phyloP scores from a whole-genome alignment of 1,140 invertebrate genomes.

The Anagrus nilaparvatae region DNA sequence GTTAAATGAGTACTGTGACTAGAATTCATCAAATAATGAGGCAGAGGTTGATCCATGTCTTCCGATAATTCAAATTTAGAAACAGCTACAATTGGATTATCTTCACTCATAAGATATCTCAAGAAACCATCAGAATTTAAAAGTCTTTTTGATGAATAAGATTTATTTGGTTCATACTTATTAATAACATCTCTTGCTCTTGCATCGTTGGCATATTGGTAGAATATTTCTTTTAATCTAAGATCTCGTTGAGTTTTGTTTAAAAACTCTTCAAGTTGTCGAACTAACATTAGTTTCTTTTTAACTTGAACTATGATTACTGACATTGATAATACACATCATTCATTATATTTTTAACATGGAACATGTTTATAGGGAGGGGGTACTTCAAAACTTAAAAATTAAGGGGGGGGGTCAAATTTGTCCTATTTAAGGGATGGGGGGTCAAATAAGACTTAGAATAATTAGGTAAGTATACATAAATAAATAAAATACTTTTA shows the following conservation, averaged over 20 bases:
- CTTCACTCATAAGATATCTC: conserved; percentile 88
- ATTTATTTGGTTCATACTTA: conserved; percentile 83
- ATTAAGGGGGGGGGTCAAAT: too few relatives aligned
- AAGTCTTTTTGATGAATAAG: conserved; percentile 66
- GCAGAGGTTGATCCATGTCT: conserved; percentile 92
- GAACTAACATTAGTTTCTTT: conserved; percentile 71
- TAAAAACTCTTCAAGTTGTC: conserved; percentile 89
- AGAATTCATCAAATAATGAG: conserved; percentile 97
- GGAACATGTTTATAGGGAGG: too few relatives aligned
- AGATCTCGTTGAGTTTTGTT: conserved; percentile 93
- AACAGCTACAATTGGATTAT: conserved; percentile 84
- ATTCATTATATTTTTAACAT: too few relatives aligned
- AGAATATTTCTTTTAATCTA: conserved; percentile 91
- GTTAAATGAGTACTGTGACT: conserved; percentile 97
- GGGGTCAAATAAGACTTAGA: too few relatives aligned
- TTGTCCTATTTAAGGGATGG: too few relatives aligned
- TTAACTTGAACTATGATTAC: conserved; percentile 58
- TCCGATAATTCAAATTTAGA: conserved; percentile 83
- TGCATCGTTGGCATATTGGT: conserved; percentile 83
- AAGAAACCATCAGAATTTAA: conserved; percentile 87
- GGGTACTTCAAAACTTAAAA: too few relatives aligned
- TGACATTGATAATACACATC: too few relatives aligned
- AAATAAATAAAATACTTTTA: too few relatives aligned
- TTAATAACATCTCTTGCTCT: conserved; percentile 82
- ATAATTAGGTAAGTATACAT: too few relatives aligned